These are phyloP conservation scores for Gyps fulvus DNA, from an alignment of 2,113 vertebrate species.

Conservation along the genomic window DNA sequence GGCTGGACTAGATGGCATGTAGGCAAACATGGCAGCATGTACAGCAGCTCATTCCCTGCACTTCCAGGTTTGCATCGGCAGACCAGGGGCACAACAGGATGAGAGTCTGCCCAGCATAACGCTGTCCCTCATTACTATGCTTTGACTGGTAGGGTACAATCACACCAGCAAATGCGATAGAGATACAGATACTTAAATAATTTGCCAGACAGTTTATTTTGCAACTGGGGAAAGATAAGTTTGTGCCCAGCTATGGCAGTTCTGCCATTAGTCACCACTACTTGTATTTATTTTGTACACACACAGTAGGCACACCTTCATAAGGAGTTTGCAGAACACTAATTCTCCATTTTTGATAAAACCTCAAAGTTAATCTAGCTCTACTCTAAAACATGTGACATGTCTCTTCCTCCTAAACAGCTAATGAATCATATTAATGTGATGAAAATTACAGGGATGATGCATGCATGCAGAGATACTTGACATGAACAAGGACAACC, in stretches of 20 bases:
- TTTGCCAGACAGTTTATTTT: neutral
- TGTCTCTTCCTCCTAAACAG: neutral
- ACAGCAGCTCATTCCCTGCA: neutral
- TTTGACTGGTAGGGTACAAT: neutral
- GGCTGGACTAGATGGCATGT: rapidly evolving
- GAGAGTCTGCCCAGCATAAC: rapidly evolving
- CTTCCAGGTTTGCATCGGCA: neutral
- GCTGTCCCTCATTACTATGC: neutral
- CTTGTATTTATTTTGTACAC: neutral
- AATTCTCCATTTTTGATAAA: neutral
- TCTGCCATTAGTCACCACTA: neutral
- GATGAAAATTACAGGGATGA: slow-evolving; percentile 26
- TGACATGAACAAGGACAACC: neutral
- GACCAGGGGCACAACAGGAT: neutral
- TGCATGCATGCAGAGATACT: rapidly evolving
- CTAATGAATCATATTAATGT: neutral
- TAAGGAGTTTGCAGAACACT: neutral
- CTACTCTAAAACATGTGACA: neutral
- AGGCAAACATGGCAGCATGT: neutral
- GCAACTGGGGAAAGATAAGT: rapidly evolving
- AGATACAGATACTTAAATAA: neutral
- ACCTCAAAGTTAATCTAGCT: neutral
- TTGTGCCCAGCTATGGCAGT: neutral
- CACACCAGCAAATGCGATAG: neutral
- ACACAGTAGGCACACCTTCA: neutral